Base-by-base conservation (phyloP, 2,888 invertebrate genomes). In the Parnassius apollo region DNA sequence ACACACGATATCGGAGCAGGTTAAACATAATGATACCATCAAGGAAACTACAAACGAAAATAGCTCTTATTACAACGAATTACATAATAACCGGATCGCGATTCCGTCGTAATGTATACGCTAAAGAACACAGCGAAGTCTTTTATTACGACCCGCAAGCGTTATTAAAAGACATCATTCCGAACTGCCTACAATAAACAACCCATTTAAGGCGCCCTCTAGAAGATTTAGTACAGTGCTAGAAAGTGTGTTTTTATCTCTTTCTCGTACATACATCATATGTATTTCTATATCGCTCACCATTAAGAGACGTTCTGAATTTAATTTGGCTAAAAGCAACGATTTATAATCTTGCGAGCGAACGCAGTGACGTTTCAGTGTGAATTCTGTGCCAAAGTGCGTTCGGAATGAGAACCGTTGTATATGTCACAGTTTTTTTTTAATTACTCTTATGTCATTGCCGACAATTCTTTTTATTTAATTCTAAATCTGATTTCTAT, bases 81-180 rank as follows among this genome's bases (percentile, higher is more conserved):
- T 61, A 61, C 18, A 50, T 44, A 42, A 44, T 49, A 55, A 55
- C 55, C 1, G 10, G 52, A 35, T 44, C 56, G 57, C 50, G 56
- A 45, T 44, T 44, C 56, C 45, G 18, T 51, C 61, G 61, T 57
- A 57, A 57, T 57, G 51, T 57, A 58, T 53, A 58, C 58, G 56
- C 18, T 13, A 53, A 58, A 66, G 65, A 68, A 65, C 65, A 64
- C 49, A 65, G 64, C 62, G 72, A 67, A 67, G 65, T 66, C 71
- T 72, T 71, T 73, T 71, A 68, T 65, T 70, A 68, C 64, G 61
- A 64, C 69, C 71, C 70, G 68, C 68, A 68, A 65, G 68, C 68
- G 71, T 75, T 82, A 81, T 81, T 82, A 81, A 80, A 81, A 80
- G 77, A 78, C 81, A 83, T 83, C 77, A 83, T 78, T 82, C 71